Base-by-base conservation (phyloP, 1,140 invertebrate genomes). In the Scylla paramamosain region DNA sequence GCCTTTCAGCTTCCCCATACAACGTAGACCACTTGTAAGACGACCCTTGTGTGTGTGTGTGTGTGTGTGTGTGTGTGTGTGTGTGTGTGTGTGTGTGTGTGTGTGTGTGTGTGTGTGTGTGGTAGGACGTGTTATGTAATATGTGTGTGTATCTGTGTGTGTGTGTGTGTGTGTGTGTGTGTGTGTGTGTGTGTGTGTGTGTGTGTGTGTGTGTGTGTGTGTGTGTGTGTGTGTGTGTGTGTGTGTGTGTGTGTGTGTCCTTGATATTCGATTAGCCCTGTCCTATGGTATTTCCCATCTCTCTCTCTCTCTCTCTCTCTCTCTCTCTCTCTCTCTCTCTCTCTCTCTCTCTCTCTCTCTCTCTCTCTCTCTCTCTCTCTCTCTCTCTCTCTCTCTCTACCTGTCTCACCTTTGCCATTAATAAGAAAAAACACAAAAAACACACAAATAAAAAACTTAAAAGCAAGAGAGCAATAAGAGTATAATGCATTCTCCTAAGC, bases 131-230 rank as follows among this genome's bases (percentile, higher is more conserved):
- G 6, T 52, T 52, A 52, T 14, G 48, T 52, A 52, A 52, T 14
- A 14, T 59, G 52, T 59, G 52, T 59, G 52, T 59, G 52, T 59
- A 8, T 59, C 7, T 77, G 67, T 77, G 67, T 77, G 67, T 77
- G 67, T 77, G 67, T 77, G 67, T 77, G 67, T 77, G 67, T 77
- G 67, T 77, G 67, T 77, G 67, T 77, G 67, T 77, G 67, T 77
- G 67, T 77, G 67, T 77, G 67, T n/a, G 25, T 77, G 67, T 77
- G 67, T 77, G 39, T 59, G 52, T 14, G 67, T n/a, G 67, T 77
- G 67, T 77, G 67, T 77, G 67, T 77, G 52, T 59, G 52, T 59
- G 52, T 59, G 52, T 59, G 52, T 59, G 52, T 59, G 52, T 59
- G 67, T 77, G 67, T 77, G 67, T 77, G 67, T 77, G 67, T 77